Evolutionary conservation across 2,888 invertebrate genomes (phyloP).

Genomic region (Hypena proboscidalis): DNA sequence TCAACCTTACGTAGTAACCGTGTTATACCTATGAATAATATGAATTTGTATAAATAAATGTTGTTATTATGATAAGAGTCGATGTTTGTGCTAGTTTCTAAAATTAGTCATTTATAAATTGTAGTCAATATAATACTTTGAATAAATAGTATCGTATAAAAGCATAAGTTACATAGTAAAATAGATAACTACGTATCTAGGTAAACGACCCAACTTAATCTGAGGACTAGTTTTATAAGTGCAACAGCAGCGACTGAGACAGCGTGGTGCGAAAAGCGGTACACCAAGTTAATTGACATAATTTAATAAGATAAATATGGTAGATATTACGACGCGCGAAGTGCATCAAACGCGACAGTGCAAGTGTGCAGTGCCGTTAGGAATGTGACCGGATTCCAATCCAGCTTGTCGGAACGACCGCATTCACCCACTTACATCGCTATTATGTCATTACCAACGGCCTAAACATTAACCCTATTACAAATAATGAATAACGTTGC

Average conservation of each 20-base stretch:
- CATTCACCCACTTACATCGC: conserved; percentile 67
- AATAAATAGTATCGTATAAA: conserved; percentile 13
- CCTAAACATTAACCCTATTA: conserved; percentile 64
- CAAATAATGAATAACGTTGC: conserved; percentile 17
- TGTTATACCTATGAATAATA: conserved; percentile 5
- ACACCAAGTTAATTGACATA: conserved; percentile 47
- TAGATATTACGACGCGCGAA: conserved; percentile 41
- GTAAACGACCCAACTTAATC: conserved; percentile 21
- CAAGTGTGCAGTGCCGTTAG: conserved; percentile 70
- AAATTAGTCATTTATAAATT: conserved; percentile 19
- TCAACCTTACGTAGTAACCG: conserved; percentile 11
- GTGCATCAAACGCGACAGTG: conserved; percentile 65
- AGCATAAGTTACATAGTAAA: conserved; percentile 19
- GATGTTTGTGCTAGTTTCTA: conserved; percentile 5
- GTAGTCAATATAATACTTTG: conserved; percentile 6
- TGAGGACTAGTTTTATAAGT: conserved; percentile 26
- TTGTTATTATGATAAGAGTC: conserved; percentile 7
- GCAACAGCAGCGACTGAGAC: conserved; percentile 32
- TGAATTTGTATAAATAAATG: conserved; percentile 7
- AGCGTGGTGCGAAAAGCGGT: conserved; percentile 35
- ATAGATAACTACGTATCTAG: conserved; percentile 14
- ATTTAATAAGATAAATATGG: conserved; percentile 46
- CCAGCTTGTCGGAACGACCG: conserved; percentile 56
- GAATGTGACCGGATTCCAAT: conserved; percentile 77
- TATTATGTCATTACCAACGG: conserved; percentile 74